Evolutionary conservation across 2,888 invertebrate genomes (phyloP).

Genomic region (Dioctria linearis): DNA sequence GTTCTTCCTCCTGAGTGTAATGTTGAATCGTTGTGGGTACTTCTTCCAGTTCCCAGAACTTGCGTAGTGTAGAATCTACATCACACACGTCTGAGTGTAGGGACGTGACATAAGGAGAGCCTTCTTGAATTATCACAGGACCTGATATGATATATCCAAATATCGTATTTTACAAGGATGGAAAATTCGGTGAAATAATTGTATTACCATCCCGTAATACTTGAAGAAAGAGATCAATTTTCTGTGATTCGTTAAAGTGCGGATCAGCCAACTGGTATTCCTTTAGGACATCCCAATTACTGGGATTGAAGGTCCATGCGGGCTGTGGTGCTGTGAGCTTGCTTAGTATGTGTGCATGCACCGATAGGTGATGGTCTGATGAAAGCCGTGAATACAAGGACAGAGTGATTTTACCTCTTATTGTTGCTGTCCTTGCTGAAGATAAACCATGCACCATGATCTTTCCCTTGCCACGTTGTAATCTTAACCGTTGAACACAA

Average conservation of each 20-base stretch:
- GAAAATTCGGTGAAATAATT: neutral
- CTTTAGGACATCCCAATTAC: neutral
- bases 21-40: neutral
- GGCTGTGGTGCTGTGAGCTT: no score
- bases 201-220: neutral
- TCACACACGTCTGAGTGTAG: neutral
- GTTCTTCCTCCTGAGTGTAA: neutral
- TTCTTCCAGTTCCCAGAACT: slow-evolving; percentile 20
- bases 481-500: slow-evolving; percentile 2
- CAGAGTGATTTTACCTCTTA: no score
- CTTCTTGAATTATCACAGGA: neutral
- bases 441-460: neutral
- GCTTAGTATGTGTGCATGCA: no score
- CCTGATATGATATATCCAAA: slow-evolving; percentile 18
- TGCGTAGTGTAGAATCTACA: neutral
- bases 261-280: slow-evolving; percentile 1
- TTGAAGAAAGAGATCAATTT: slow-evolving; percentile 10
- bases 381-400: neutral
- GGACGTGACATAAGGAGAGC: neutral
- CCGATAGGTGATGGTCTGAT: no score
- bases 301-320: neutral
- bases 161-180: neutral
- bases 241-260: neutral
- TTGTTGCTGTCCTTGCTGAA: neutral
- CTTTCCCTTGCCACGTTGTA: neutral